phyloP scores from a whole-genome alignment of 35 echinoderm and acorn worm genomes.

The Lytechinus pictus region DNA sequence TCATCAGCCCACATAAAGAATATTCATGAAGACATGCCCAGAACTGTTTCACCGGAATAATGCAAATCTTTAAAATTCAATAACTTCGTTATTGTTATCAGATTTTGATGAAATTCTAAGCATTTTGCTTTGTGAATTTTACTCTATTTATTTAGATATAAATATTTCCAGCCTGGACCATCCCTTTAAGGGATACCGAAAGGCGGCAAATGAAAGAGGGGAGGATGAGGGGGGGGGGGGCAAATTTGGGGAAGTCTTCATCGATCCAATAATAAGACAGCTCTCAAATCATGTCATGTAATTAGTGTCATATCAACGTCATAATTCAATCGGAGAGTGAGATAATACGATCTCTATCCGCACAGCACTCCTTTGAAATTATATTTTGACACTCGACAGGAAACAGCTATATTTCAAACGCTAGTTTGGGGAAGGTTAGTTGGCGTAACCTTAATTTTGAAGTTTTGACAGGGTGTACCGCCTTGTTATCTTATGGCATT shows the following conservation, averaged over 20 bases:
- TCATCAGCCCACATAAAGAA: too few relatives aligned
- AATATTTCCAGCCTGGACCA: too few relatives aligned
- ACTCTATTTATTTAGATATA: too few relatives aligned
- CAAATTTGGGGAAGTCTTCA: not conserved
- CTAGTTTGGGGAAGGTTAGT: not conserved
- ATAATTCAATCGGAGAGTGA: not conserved
- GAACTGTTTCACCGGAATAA: too few relatives aligned
- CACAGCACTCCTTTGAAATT: not conserved
- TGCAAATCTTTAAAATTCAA: too few relatives aligned
- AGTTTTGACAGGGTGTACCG: not conserved
- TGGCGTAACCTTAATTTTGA: slow-evolving; percentile 11
- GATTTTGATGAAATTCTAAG: too few relatives aligned
- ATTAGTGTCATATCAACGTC: not conserved
- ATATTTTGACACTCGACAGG: not conserved
- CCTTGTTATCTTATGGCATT: not conserved
- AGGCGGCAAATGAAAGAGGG: too few relatives aligned
- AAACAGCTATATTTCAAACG: not conserved
- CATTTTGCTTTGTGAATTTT: too few relatives aligned
- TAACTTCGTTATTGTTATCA: too few relatives aligned
- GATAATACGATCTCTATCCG: not conserved
- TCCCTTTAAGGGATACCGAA: too few relatives aligned
- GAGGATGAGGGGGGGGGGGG: too few relatives aligned
- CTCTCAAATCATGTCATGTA: slow-evolving; percentile 2
- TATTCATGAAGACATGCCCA: too few relatives aligned
- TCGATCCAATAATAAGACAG: not conserved